These are phyloP conservation scores for Rousettus leschenaultii DNA, from an alignment of 2,113 vertebrate species.

Conservation along the genomic window DNA sequence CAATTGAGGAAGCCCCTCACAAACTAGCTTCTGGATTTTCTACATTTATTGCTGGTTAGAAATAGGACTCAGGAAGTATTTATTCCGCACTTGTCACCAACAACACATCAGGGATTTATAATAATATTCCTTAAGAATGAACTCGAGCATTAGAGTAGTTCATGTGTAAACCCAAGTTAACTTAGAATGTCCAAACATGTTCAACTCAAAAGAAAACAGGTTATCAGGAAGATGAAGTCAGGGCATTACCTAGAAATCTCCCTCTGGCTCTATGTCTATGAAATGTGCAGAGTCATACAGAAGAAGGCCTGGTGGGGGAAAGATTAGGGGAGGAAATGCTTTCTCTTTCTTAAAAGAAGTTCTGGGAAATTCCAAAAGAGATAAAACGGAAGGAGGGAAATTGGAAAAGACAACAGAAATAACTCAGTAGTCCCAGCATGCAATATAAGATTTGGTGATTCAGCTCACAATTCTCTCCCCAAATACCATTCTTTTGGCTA, in stretches of 20 bases:
- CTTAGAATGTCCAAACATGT: not conserved
- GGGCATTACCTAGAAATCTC: not conserved
- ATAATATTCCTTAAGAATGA: not conserved
- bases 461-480: not conserved
- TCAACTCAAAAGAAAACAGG: not conserved
- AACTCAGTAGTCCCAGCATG: not conserved
- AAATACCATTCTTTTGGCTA: not conserved
- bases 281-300: not conserved
- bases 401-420: not conserved
- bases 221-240: not conserved
- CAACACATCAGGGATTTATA: not conserved
- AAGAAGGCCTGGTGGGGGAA: not conserved
- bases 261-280: not conserved
- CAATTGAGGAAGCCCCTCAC: not conserved
- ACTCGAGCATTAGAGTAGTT: not conserved
- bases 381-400: not conserved
- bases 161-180: not conserved
- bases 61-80: not conserved
- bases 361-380: not conserved
- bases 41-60: not conserved
- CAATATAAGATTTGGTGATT: not conserved
- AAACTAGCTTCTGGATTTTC: slow-evolving; percentile 5
- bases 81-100: not conserved
- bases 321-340: not conserved
- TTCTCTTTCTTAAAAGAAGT: not conserved